Base-by-base conservation (phyloP, 53 echinoderm and acorn worm species). In the Actinopyga echinites region DNA sequence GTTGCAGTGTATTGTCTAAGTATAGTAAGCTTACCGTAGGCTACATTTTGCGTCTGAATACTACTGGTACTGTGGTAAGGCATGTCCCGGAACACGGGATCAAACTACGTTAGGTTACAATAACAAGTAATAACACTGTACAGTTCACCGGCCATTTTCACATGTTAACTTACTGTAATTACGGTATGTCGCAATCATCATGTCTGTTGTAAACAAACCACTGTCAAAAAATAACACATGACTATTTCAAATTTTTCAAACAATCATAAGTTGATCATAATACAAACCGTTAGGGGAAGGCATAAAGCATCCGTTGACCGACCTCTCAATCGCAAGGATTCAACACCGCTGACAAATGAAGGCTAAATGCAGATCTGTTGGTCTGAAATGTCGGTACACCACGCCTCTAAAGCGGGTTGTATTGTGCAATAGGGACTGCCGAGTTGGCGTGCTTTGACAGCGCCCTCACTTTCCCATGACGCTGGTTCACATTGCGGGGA, bases 201-300 rank as follows among this genome's bases (percentile, higher is more conserved):
- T 42, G 37, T 71, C 42, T 26, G 71, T 71, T 71, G 71, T 71
- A 71, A 71, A 71, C 71, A 71, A 71, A 71, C 71, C 71, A 36
- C 36, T 71, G 71, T 71, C 71, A 71, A 71, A 71, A 21, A 25
- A 40, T 71, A 24, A 24, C 71, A 34, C 40, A 42, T 71, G 71
- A 71, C n/a, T 71, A 40, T 25, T 71, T 71, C 71, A 25, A 25
- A 25, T 1, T n/a, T 32, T 23, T 40, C 26, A 6, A 20, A 38
- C 20, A 71, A 40, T 7, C 13, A 21, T 17, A 7, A 25, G 25
- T 22, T 23, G 36, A 71, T 71, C 71, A n/a, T 42, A n/a, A 22
- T 24, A 71, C 71, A 71, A 71, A 42, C 43, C 71, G 9, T 71
- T 38, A 6, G 4, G 1, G 42, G 40, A 71, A 71, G 26, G 71